Percentiles rank a stretch among this genome's conserved stretches.
Evolutionary conservation across 2,797 vertebrate species (phyloP).

Genomic region (Toxotes lorentzi): DNA sequence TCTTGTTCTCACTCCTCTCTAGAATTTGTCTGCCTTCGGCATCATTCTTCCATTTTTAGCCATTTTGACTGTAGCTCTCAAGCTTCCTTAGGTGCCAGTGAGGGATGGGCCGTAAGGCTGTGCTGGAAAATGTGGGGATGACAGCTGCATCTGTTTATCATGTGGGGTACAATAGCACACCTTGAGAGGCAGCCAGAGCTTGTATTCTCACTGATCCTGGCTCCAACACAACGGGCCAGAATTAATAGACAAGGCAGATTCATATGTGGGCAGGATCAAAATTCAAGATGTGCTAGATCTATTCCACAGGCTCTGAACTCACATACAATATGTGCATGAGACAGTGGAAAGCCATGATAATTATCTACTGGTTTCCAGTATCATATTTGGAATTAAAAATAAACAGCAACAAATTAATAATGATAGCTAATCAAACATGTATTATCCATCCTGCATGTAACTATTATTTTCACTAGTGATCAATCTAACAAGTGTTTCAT

Average conservation of each 20-base stretch:
- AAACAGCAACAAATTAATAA: not conserved
- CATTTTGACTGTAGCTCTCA: constrained; percentile 36
- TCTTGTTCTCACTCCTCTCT: constrained; percentile 3
- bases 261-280: constrained; percentile 43
- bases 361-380: not conserved
- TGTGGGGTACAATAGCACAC: constrained; percentile 67
- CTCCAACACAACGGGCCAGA: constrained; percentile 31
- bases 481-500: not conserved
- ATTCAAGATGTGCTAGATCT: constrained; percentile 31
- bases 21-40: constrained; percentile 17
- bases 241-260: constrained; percentile 58
- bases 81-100: constrained; percentile 35
- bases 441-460: not conserved
- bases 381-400: constrained; percentile 1
- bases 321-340: constrained; percentile 19
- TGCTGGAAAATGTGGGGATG: constrained; percentile 48
- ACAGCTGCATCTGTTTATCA: constrained; percentile 71
- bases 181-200: constrained; percentile 59
- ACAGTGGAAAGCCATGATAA: not conserved
- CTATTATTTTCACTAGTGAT: not conserved
- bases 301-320: constrained; percentile 12
- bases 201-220: constrained; percentile 55
- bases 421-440: not conserved
- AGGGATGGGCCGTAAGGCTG: constrained; percentile 45
- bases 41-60: constrained; percentile 48